phyloP scores from a whole-genome alignment of 1,140 invertebrate genomes.

The Pantala flavescens region DNA sequence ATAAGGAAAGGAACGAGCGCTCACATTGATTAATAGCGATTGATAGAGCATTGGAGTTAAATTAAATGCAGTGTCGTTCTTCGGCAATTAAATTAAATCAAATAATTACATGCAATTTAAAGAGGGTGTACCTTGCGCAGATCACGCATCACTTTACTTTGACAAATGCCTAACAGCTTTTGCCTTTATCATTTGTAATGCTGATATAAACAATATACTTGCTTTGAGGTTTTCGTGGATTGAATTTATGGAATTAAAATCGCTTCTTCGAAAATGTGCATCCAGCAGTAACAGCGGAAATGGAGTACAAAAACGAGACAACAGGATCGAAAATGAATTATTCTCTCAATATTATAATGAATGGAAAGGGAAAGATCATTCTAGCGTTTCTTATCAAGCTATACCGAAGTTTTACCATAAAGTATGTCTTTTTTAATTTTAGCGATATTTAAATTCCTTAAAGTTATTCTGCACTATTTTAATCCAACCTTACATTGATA shows the following conservation, averaged over 20 bases:
- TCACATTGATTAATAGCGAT: too few relatives aligned
- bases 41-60: too few relatives aligned
- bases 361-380: conserved; percentile 42
- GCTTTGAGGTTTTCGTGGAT: too few relatives aligned
- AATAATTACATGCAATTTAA: too few relatives aligned
- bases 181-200: too few relatives aligned
- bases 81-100: too few relatives aligned
- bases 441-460: conserved; percentile 15
- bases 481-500: conserved; percentile 26
- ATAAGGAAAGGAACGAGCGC: too few relatives aligned
- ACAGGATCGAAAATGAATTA: not conserved
- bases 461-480: not conserved
- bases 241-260: not conserved
- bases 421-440: conserved; percentile 23
- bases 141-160: too few relatives aligned
- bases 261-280: not conserved
- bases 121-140: too few relatives aligned
- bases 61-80: too few relatives aligned
- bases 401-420: conserved; percentile 74
- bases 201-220: too few relatives aligned
- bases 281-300: not conserved
- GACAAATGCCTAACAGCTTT: too few relatives aligned
- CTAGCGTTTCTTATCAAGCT: conserved; percentile 34
- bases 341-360: not conserved
- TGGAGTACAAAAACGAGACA: not conserved